A percentile compares a stretch with the other conserved stretches of the same genome.
phyloP scores from a whole-genome alignment of 2,888 invertebrate genomes.

The Gymnoscelis rufifasciata region DNA sequence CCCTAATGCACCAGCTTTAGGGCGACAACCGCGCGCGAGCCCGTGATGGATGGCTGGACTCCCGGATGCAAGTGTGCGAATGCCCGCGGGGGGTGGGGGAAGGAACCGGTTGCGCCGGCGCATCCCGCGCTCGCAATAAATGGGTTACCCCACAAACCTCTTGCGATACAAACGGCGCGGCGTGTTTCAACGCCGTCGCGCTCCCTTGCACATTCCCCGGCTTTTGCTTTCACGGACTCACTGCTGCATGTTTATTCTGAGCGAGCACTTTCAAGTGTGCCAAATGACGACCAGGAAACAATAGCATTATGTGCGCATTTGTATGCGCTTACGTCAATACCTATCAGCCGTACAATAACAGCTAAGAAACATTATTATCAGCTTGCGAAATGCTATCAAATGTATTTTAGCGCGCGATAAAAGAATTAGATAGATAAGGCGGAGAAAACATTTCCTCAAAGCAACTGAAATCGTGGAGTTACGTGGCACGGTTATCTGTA shows the following conservation, averaged over 20 bases:
- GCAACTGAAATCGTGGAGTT: slow-evolving; percentile 46
- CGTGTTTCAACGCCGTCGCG: slow-evolving; percentile 30
- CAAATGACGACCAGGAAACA: slow-evolving; percentile 23
- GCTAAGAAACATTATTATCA: slow-evolving; percentile 42
- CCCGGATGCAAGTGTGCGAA: slow-evolving; percentile 63
- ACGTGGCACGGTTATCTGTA: slow-evolving; percentile 36
- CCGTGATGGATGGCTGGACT: slow-evolving; percentile 45
- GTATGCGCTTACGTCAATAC: slow-evolving; percentile 38
- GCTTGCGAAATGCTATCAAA: slow-evolving; percentile 42
- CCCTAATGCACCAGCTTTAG: slow-evolving; percentile 34
- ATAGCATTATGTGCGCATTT: slow-evolving; percentile 17
- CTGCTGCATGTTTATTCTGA: slow-evolving; percentile 5
- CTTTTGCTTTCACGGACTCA: slow-evolving; percentile 16
- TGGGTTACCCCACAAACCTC: slow-evolving; percentile 78
- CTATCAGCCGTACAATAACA: slow-evolving; percentile 25
- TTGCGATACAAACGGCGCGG: slow-evolving; percentile 61
- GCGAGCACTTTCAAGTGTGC: slow-evolving; percentile 11
- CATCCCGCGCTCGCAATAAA: slow-evolving; percentile 61
- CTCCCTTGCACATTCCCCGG: slow-evolving; percentile 24
- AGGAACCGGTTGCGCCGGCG: slow-evolving; percentile 57
- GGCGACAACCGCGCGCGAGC: slow-evolving; percentile 27
- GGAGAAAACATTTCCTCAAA: slow-evolving; percentile 60
- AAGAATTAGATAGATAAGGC: slow-evolving; percentile 51
- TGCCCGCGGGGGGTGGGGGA: slow-evolving; percentile 33
- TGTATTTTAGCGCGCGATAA: slow-evolving; percentile 50